These are phyloP conservation scores for Urocynchramus pylzowi DNA, from an alignment of 2,113 vertebrate genomes.

Conservation along the genomic window DNA sequence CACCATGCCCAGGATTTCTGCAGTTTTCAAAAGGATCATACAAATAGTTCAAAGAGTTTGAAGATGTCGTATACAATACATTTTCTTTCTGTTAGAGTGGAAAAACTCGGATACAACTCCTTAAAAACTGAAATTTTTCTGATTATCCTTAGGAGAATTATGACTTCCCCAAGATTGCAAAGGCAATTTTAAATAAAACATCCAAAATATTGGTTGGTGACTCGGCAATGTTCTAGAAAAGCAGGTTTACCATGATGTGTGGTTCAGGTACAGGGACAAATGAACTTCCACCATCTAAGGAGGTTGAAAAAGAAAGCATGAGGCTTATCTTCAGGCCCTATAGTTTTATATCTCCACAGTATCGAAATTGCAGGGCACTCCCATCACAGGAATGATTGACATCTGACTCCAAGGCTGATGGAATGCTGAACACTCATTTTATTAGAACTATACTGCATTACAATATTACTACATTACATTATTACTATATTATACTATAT, in stretches of 20 bases:
- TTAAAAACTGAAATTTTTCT: background rate
- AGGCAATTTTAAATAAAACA: background rate
- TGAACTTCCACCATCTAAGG: background rate
- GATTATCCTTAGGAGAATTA: background rate
- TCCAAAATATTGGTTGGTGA: background rate
- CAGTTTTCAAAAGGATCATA: background rate
- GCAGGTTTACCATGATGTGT: accelerated
- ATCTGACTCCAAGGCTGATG: no score
- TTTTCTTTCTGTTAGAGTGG: background rate
- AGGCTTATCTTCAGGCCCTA: background rate
- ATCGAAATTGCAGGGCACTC: no score
- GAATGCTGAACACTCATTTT: no score
- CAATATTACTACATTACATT: no score
- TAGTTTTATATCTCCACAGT: background rate
- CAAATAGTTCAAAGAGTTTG: background rate
- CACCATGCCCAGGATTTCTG: background rate
- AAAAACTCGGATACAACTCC: accelerated
- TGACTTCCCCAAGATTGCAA: background rate
- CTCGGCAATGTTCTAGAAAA: background rate
- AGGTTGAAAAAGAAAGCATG: background rate
- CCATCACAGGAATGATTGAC: no score
- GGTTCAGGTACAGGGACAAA: background rate
- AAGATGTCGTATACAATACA: background rate
- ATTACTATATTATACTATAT: no score
- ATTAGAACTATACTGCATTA: no score